Base-by-base conservation (phyloP, 2,888 invertebrate genomes). In the Boloria selene region DNA sequence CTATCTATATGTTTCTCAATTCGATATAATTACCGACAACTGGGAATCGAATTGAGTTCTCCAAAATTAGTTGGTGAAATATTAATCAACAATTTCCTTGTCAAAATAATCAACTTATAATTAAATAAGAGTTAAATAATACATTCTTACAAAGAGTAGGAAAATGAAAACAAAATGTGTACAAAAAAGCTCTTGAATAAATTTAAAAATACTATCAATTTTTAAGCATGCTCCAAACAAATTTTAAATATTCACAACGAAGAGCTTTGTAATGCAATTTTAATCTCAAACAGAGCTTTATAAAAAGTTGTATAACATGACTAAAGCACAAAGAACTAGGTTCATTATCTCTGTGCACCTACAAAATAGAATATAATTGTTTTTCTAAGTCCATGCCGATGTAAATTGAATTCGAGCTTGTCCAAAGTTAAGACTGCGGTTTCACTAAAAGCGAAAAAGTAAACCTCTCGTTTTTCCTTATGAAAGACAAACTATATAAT, bases 361-460 rank as follows among this genome's bases (percentile, higher is more conserved):
- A 58, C 42, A 50, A 61, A 64, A 69, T 50, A 64, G 49, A 58
- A 59, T 69, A 61, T 67, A 64, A 68, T 69, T 70, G 66, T 68
- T 68, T 70, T 58, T 53, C 52, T 66, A 70, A 70, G 61, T 68
- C 56, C 50, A 55, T 44, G 16, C 61, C 61, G 62, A 67, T 68
- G 70, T 70, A 66, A 69, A 70, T 72, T 58, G 59, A 61, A 51
- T 64, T 58, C 44, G 50, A 68, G 64, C 54, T 59, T 58, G 54
- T 61, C 68, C 66, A 50, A 47, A 18, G 16, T 13, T 49, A 16
- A 54, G 38, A 44, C 42, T 26, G 1, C 4, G 22, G 54, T 64
- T 54, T 3, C 16, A 68, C 49, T 16, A 13, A 5, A 14, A 51
- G 44, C 70, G 45, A n/a, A n/a, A n/a, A n/a, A n/a, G n/a, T n/a